A percentile compares a stretch with the other conserved stretches of the same genome.
phyloP scores from a whole-genome alignment of 2,113 vertebrate species.

The Butorides virescens region DNA sequence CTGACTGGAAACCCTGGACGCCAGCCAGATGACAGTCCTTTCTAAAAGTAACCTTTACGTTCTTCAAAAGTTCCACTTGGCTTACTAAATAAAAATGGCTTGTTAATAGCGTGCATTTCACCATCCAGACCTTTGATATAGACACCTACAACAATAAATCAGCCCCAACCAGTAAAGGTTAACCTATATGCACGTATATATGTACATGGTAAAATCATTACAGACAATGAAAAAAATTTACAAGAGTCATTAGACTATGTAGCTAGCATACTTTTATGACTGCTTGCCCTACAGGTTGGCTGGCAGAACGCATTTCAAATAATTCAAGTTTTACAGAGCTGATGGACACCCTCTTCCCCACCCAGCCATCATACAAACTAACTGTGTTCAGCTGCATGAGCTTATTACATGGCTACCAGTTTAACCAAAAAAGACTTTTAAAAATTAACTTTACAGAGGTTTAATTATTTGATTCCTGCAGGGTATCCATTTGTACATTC shows the following conservation, averaged over 20 bases:
- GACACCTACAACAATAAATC: conserved; percentile 34
- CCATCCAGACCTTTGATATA: conserved; percentile 19
- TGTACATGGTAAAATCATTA: conserved; percentile 36
- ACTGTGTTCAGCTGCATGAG: background rate
- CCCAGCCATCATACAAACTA: background rate
- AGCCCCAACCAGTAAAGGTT: background rate
- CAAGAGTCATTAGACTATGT: background rate
- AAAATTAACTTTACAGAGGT: background rate
- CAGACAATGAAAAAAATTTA: background rate
- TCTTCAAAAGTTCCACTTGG: conserved; percentile 27
- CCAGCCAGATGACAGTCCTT: background rate
- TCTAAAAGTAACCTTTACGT: background rate
- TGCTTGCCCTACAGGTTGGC: background rate
- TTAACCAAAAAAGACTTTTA: background rate
- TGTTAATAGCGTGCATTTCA: background rate
- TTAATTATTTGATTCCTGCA: background rate
- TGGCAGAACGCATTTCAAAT: background rate
- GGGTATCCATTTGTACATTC: background rate
- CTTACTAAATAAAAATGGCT: background rate
- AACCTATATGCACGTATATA: background rate
- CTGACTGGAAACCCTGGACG: conserved; percentile 26
- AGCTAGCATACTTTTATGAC: background rate
- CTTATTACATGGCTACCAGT: background rate
- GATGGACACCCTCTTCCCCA: background rate
- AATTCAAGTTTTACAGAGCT: background rate